These are phyloP conservation scores for Ormyrus pomaceus DNA, from an alignment of 2,888 invertebrate species.

Conservation along the genomic window DNA sequence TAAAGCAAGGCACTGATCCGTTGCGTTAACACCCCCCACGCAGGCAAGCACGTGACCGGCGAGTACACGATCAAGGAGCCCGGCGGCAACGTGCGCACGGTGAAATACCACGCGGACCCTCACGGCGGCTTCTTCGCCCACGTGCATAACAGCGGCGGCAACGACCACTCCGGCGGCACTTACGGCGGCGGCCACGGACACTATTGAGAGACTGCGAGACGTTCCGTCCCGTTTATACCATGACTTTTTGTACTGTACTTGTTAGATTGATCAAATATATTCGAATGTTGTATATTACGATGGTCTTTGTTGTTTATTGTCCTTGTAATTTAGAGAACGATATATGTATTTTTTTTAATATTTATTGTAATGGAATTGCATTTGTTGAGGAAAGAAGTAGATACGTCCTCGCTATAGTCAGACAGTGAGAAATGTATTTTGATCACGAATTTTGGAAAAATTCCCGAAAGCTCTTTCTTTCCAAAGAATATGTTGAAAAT, in stretches of 20 bases:
- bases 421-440: no score
- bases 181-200: constrained; percentile 66
- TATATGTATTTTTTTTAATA: background rate
- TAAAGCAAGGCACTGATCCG: no score
- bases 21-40: no score
- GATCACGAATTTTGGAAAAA: no score
- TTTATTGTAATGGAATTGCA: background rate
- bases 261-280: constrained; percentile 27
- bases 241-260: constrained; percentile 41
- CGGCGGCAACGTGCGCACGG: constrained; percentile 71
- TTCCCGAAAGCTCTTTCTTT: no score
- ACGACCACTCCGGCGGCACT: constrained; percentile 70
- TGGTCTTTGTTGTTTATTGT: background rate
- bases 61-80: constrained; percentile 74
- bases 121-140: constrained; percentile 74
- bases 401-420: no score
- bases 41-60: constrained; percentile 71
- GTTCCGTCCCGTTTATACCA: no score
- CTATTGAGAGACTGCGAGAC: background rate
- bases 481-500: no score
- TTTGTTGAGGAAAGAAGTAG: background rate
- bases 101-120: constrained; percentile 71
- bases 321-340: background rate
- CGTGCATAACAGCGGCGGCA: constrained; percentile 72
- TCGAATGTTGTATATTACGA: background rate